Conservation (phyloP, 2,113 vertebrate genomes). For the Pluvianellus socialis region DNA sequence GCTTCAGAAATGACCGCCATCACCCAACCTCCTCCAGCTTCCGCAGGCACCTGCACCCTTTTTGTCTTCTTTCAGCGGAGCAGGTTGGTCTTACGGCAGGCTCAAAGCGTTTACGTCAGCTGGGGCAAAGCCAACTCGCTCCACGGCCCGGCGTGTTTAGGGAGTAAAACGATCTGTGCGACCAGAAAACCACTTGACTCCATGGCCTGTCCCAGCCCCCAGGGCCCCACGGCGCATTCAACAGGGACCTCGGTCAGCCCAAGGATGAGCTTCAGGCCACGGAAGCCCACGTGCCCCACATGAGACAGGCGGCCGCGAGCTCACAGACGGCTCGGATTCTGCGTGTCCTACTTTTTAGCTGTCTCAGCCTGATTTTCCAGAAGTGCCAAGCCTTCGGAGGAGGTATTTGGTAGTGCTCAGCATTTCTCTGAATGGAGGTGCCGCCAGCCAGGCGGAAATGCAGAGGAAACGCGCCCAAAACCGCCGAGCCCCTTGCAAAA, state of each 20-base stretch:
- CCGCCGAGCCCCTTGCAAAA: neutral
- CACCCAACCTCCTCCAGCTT: neutral
- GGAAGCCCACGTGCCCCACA: neutral
- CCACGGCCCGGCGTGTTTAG: neutral
- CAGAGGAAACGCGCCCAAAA: neutral
- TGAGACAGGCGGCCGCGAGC: neutral
- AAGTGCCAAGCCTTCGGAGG: neutral
- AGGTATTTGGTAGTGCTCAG: constrained; percentile 3
- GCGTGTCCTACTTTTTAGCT: constrained; percentile 48
- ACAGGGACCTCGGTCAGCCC: neutral
- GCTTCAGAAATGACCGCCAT: neutral
- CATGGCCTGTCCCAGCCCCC: neutral
- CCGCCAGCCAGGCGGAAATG: neutral
- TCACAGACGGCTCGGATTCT: constrained; percentile 4
- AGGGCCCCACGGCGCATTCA: neutral
- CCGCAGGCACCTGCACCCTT: neutral
- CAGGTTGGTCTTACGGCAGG: neutral
- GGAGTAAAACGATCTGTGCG: neutral
- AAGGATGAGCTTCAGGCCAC: neutral
- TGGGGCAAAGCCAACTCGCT: neutral
- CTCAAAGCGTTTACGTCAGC: neutral
- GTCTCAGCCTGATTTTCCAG: constrained; percentile 50
- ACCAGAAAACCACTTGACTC: neutral
- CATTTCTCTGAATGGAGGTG: neutral
- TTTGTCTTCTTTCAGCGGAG: neutral